Conservation (phyloP, 2,888 invertebrate species). For the Phorcus lineatus region DNA sequence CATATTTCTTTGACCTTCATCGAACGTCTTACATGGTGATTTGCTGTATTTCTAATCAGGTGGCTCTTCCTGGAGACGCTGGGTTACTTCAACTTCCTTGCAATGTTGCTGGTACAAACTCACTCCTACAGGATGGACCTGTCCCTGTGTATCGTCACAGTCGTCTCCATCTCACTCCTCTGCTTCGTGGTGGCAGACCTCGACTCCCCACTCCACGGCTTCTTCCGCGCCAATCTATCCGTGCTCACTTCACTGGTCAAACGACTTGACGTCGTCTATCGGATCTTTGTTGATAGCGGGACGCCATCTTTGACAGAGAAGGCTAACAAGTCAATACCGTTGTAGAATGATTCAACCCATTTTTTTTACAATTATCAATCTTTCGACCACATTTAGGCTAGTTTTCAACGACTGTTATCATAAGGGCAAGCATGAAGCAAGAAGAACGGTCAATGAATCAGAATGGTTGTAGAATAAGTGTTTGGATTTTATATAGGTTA, state of each 20-base stretch:
- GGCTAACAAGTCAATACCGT: too few species aligned
- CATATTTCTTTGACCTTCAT: too few species aligned
- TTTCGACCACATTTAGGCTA: too few species aligned
- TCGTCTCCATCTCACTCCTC: constrained; percentile 57
- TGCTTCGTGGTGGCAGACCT: constrained; percentile 55
- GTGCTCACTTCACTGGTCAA: constrained; percentile 42
- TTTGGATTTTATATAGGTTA: too few species aligned
- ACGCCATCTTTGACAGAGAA: too few species aligned
- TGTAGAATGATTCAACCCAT: too few species aligned
- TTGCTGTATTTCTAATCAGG: constrained; percentile 34
- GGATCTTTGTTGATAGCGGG: background rate
- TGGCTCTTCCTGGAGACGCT: constrained; percentile 59
- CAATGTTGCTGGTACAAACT: constrained; percentile 50
- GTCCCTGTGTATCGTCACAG: constrained; percentile 58
- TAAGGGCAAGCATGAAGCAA: too few species aligned
- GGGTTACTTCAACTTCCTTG: constrained; percentile 58
- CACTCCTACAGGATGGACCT: constrained; percentile 53
- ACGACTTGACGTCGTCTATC: constrained; percentile 28
- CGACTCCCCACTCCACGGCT: constrained; percentile 52
- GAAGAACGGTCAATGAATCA: too few species aligned
- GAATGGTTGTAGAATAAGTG: too few species aligned
- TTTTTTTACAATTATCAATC: too few species aligned
- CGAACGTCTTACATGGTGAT: too few species aligned
- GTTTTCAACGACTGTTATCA: too few species aligned
- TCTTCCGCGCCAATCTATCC: constrained; percentile 51